These are phyloP conservation scores for Marmota monax DNA, from an alignment of 2,113 vertebrate species.

Conservation along the genomic window DNA sequence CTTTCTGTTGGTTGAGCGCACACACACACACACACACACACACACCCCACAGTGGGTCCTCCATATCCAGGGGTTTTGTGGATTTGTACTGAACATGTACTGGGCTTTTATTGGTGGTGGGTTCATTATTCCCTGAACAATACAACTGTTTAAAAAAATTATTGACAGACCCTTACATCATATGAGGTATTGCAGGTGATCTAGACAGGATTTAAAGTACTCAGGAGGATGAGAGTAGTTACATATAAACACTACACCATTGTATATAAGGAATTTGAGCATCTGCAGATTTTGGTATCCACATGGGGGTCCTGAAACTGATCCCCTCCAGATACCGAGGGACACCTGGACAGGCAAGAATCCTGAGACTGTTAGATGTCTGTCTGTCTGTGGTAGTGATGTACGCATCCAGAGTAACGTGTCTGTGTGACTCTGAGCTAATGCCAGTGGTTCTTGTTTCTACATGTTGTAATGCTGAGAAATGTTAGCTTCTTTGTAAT, in stretches of 20 bases:
- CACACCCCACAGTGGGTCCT: neutral
- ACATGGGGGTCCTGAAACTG: too few relatives aligned
- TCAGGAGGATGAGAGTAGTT: too few relatives aligned
- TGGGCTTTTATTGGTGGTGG: too few relatives aligned
- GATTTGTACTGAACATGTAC: neutral
- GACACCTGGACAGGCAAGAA: neutral
- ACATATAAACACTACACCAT: neutral
- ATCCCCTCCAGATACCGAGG: too few relatives aligned
- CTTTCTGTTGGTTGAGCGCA: too few relatives aligned
- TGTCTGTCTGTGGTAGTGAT: too few relatives aligned
- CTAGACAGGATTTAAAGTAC: too few relatives aligned
- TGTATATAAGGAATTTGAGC: neutral
- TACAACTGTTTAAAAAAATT: neutral
- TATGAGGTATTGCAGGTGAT: too few relatives aligned
- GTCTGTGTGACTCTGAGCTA: neutral
- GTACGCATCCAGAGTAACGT: neutral
- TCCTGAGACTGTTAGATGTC: neutral
- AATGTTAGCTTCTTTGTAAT: neutral
- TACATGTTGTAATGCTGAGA: neutral
- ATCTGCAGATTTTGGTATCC: neutral
- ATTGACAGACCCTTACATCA: too few relatives aligned
- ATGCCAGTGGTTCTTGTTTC: neutral
- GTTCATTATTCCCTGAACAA: neutral
- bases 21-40: neutral
- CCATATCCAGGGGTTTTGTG: too few relatives aligned